Evolutionary conservation across 1,140 invertebrate species (phyloP), one percentile per base, ranked within the genome.

Genomic region (Leptopilina clavipes): DNA sequence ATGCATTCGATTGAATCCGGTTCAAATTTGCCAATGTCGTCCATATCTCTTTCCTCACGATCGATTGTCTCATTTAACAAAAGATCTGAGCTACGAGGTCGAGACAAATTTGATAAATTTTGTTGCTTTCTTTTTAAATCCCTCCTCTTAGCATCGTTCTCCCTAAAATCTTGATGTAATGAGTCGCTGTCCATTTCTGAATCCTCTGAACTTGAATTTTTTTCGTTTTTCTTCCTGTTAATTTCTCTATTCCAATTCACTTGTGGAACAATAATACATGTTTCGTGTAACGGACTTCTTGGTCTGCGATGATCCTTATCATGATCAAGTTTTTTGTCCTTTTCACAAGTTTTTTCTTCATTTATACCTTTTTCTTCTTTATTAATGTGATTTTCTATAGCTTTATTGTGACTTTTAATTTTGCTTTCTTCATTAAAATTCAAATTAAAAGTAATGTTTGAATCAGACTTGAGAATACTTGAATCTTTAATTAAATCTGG

Each of bases 161-260:
- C 72, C 12, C 87, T 85, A 14, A 81, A 75, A 37, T 87, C 85
- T n/a, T 86, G 85, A 65, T 82, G 89, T 3, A 92, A 93, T 0
- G 93, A 94, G 87, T 94, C 93, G 22, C 91, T 94, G 73, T 93
- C 93, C 72, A 93, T 91, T 75, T 93, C 92, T 0, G 90, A 90
- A 45, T 91, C 90, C 3, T 88, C 88, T 3, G 84, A 81, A 70
- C 79, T 82, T 31, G 73, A 75, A n/a, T 79, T 87, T 14, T 76
- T 80, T 10, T 78, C 76, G 7, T 82, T 78, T n/a, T 84, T 72
- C 56, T 90, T 71, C 22, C 86, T 82, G 48, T 88, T 82, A 56
- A 90, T 92, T 48, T 84, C 88, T 22, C 87, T 89, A 14, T 78
- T 84, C 93, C 93, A 94, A 18, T 93, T 91, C 19, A 94, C 93